Base-by-base conservation (phyloP, 2,888 invertebrate genomes). In the Nomada fabriciana region DNA sequence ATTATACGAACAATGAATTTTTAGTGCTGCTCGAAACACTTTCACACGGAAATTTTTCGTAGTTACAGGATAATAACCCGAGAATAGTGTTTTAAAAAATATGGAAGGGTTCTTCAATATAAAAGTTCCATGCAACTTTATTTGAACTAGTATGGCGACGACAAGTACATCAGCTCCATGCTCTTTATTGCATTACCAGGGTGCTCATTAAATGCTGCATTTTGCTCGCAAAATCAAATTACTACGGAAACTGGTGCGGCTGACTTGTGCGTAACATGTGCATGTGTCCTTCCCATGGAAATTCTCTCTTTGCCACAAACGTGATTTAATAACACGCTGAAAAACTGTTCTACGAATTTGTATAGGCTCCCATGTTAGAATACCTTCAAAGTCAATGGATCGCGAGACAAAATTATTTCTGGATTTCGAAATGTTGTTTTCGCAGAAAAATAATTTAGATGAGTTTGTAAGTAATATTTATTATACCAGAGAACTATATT, bases 121-220 rank as follows among this genome's bases (percentile, higher is more conserved):
- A 13, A 18, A 43, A 63, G 18, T 57, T 23, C 3, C 25, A 18
- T 13, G 18, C 7, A 50, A 23, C 23, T 55, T 71, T 20, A 53
- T 55, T 36, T 18, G n/a, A 53, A 53, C 25, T 3, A 7, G 1
- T 10, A 18, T 15, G 15, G 2, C 25, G 23, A 57, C 63, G 50
- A 73, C 36, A 53, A 47, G 42, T 43, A 55, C 47, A 23, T 25
- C 50, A 60, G 52, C 20, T n/a, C 25, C 60, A n/a, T 23, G 65
- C 25, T 70, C 53, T 67, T 36, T 43, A 71, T 73, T 76, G 52
- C 55, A 76, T 76, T 82, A 65, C 18, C 69, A 68, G 36, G 76
- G 76, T 81, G 85, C 79, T 86, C 83, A 82, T 76, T 84, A 86
- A 86, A 89, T 82, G 78, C 75, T 65, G 50, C 76, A 76, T 86